Evolutionary conservation across 2,797 vertebrate genomes (phyloP), one percentile per base, ranked within the genome.

Genomic region (Ptychadena robeensis): DNA sequence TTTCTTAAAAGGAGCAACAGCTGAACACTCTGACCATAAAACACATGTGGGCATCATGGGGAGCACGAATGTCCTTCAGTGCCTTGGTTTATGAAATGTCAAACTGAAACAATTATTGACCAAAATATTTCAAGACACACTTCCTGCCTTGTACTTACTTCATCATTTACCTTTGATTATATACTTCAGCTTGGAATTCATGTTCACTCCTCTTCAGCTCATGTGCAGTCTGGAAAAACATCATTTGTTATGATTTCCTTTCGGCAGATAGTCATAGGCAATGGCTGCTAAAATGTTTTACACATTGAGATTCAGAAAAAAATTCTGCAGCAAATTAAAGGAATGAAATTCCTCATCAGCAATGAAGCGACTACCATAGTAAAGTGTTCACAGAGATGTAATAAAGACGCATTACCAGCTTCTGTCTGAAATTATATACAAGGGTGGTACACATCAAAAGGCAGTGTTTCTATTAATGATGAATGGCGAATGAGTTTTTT

Each of bases 281-380:
- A 35, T 64, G 53, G 9, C 25, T 40, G 11, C 15, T 53, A 68
- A 53, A 83, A 79, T 34, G 25, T 73, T 79, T 83, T 40, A 35
- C 75, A 68, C 44, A 59, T 73, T 79, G 31, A 59, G 32, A 73
- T 38, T 27, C 69, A 44, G 34, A n/a, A 18, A 53, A 30, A 66
- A 79, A 80, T 63, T 74, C 65, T 82, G 73, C 73, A 82, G 70
- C 53, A 40, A 77, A 82, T 82, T 82, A 82, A 48, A 75, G 61
- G 65, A 75, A 65, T 27, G 22, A 80, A 75, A 84, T 84, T 84
- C 82, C 82, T 84, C 71, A 84, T 80, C 71, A 80, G 77, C 82
- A 80, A 1, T 67, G 77, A 73, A 84, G 82, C 77, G 32, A 27
- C 77, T 75, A 30, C 32, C 64, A 68, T 27, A 40, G 71, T 68